These are phyloP conservation scores for Mastomys coucha DNA, from an alignment of 2,113 vertebrate species.

Conservation along the genomic window DNA sequence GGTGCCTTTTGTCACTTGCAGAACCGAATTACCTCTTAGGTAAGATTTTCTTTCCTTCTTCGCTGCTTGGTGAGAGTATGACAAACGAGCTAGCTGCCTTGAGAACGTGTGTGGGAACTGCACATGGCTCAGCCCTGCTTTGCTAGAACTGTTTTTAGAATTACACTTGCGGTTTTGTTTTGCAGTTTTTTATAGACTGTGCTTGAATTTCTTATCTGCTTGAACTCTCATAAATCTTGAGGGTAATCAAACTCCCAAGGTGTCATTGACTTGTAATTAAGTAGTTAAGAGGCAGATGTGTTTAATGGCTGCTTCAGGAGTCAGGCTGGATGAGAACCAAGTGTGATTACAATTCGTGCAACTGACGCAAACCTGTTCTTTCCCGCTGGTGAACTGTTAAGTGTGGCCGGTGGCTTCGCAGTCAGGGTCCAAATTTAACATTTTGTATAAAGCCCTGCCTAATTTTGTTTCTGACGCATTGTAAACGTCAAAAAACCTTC, in stretches of 20 bases:
- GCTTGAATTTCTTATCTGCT: conserved; percentile 7
- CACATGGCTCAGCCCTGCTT: conserved; percentile 13
- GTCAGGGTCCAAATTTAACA: background rate
- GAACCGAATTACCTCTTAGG: background rate
- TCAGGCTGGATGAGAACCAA: no score
- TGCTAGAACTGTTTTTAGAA: background rate
- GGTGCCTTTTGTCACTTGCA: background rate
- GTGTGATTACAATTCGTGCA: no score
- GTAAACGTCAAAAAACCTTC: conserved; percentile 28
- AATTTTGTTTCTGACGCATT: conserved; percentile 45
- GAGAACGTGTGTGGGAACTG: background rate
- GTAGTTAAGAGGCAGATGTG: conserved; percentile 16
- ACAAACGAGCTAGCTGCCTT: background rate
- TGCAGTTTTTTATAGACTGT: background rate
- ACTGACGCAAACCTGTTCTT: background rate
- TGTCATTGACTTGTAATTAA: conserved; percentile 36
- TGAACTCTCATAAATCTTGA: conserved; percentile 48
- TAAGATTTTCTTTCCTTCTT: conserved; percentile 50
- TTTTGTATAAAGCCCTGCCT: conserved; percentile 15
- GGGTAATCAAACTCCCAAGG: background rate
- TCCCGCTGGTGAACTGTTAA: background rate
- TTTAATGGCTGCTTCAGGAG: conserved; percentile 11
- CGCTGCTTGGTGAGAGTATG: background rate
- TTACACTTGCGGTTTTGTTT: conserved; percentile 5
- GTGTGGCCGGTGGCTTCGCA: background rate